A percentile compares a stretch with the other conserved stretches of the same genome.
Evolutionary conservation across 2,113 vertebrate species (phyloP).

Genomic region (Donacobius atricapilla): DNA sequence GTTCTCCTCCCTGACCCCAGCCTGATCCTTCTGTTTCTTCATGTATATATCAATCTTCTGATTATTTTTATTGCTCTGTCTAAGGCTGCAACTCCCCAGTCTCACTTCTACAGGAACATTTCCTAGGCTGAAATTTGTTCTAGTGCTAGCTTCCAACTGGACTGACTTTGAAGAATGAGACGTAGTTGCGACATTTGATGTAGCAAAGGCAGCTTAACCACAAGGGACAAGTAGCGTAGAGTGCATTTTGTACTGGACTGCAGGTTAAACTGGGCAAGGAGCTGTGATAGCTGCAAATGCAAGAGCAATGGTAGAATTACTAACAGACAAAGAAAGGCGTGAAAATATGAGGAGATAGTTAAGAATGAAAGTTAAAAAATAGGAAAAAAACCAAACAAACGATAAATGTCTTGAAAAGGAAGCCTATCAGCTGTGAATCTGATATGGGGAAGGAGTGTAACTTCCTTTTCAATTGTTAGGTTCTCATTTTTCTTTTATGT

Average conservation of each 20-base stretch:
- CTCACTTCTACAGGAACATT: neutral
- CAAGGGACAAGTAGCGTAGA: neutral
- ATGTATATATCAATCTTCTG: neutral
- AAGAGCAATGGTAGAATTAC: neutral
- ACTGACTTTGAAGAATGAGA: neutral
- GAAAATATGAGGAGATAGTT: neutral
- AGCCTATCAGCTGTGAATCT: neutral
- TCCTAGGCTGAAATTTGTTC: neutral
- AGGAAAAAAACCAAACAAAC: neutral
- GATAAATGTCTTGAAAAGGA: neutral
- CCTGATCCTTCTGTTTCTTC: neutral
- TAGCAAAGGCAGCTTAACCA: neutral
- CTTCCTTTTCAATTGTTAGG: conserved; percentile 2
- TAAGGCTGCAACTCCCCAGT: neutral
- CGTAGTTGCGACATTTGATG: neutral
- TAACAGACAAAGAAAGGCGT: neutral
- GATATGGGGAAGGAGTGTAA: neutral
- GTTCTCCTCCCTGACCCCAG: neutral
- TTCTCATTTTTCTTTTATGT: conserved; percentile 11
- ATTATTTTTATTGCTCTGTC: neutral
- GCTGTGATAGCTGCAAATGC: neutral
- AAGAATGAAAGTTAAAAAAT: neutral
- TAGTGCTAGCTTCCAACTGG: neutral
- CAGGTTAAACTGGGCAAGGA: neutral
- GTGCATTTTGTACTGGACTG: neutral